phyloP scores from a whole-genome alignment of 2,888 invertebrate species.

The Volucella inanis region DNA sequence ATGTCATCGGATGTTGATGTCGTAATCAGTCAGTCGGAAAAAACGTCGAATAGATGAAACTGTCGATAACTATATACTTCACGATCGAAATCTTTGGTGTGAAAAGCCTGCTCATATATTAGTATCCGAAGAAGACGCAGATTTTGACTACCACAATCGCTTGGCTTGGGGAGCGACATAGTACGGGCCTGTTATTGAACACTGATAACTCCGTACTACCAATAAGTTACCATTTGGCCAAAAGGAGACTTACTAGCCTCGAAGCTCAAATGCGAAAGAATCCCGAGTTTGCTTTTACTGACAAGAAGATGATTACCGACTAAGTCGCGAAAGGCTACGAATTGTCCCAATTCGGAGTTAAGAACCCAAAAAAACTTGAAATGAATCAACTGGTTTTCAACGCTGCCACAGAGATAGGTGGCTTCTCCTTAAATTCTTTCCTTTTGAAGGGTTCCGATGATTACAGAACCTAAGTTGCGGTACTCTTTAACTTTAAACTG shows the following conservation, averaged over 20 bases:
- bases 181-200: constrained; percentile 45
- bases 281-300: constrained; percentile 8
- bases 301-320: constrained; percentile 47
- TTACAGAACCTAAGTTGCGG: constrained; percentile 77
- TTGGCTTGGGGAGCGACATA: neutral
- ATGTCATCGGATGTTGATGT: too few relatives aligned
- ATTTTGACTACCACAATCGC: too few relatives aligned
- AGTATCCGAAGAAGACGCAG: too few relatives aligned
- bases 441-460: constrained; percentile 78
- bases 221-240: too few relatives aligned
- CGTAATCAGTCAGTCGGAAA: too few relatives aligned
- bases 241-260: too few relatives aligned
- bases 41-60: too few relatives aligned
- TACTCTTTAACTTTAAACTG: constrained; percentile 79
- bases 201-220: neutral
- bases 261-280: too few relatives aligned
- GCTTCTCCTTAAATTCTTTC: neutral
- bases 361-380: constrained; percentile 73
- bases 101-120: too few relatives aligned
- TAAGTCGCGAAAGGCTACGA: constrained; percentile 46
- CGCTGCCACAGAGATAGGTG: constrained; percentile 52
- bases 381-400: constrained; percentile 76
- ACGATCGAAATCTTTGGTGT: too few relatives aligned
- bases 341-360: constrained; percentile 73
- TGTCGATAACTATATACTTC: too few relatives aligned